Conservation (phyloP, 2,113 vertebrate species). For the Apodemus sylvaticus region DNA sequence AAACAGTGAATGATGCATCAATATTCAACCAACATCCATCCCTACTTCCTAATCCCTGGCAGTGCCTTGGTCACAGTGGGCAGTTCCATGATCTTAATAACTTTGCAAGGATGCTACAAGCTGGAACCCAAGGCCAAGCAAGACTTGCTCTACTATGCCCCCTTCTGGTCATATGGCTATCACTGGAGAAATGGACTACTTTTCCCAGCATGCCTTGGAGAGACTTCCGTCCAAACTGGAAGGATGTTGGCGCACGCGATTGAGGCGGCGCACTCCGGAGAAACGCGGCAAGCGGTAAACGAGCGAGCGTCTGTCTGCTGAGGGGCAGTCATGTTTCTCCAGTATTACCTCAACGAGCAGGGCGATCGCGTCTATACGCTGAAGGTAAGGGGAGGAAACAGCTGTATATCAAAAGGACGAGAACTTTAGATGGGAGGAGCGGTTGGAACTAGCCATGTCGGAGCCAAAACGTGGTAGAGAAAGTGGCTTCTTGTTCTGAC, state of each 20-base stretch:
- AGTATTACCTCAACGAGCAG: constrained; percentile 88
- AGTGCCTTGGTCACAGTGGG: constrained; percentile 48
- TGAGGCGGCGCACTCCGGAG: rapidly evolving
- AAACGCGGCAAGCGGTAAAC: rapidly evolving
- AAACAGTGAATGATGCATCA: background rate
- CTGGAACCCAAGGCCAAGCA: constrained; percentile 10
- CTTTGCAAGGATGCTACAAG: constrained; percentile 14
- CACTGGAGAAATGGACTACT: constrained; percentile 33
- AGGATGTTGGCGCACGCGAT: background rate
- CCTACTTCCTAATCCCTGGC: background rate
- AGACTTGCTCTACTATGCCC: constrained; percentile 22
- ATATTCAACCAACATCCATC: background rate
- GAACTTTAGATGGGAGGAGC: background rate
- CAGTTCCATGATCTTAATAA: background rate
- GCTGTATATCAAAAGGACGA: background rate
- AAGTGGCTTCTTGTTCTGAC: background rate
- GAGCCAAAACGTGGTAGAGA: background rate
- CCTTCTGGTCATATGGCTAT: constrained; percentile 5
- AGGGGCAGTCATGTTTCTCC: constrained; percentile 89
- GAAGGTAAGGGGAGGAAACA: constrained; percentile 85
- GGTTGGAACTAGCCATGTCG: background rate
- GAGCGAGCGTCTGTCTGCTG: rapidly evolving
- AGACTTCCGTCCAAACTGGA: background rate
- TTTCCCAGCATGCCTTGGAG: constrained; percentile 44
- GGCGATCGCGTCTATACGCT: constrained; percentile 93